Conservation (phyloP, 2,113 vertebrate genomes). For the Seriola rivoliana region DNA sequence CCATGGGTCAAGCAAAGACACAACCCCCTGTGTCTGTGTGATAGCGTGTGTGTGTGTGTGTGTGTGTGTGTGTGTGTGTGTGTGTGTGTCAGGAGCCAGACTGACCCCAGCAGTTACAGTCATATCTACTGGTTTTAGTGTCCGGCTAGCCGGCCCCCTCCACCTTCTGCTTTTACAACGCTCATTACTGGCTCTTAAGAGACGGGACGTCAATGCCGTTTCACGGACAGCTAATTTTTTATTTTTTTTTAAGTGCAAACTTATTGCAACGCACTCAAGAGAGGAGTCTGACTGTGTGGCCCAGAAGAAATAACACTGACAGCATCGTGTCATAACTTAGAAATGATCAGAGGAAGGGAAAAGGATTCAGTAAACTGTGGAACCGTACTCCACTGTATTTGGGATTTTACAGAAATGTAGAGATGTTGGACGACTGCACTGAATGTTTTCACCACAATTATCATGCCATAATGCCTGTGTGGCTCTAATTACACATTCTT, state of each 20-base stretch:
- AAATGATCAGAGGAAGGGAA: background rate
- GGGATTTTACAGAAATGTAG: background rate
- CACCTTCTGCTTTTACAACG: constrained; percentile 48
- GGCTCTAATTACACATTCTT: background rate
- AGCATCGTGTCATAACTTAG: no score
- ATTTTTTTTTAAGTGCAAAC: constrained; percentile 54
- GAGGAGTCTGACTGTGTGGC: constrained; percentile 19
- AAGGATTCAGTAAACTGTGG: background rate
- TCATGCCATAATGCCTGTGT: background rate
- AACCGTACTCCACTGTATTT: no score
- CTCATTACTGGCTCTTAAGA: constrained; percentile 67
- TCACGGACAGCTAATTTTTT: constrained; percentile 40
- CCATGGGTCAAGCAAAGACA: constrained; percentile 62
- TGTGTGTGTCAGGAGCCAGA: constrained; percentile 46
- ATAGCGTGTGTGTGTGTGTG: constrained; percentile 25
- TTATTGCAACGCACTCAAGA: constrained; percentile 41
- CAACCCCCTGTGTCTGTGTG: constrained; percentile 35
- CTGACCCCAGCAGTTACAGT: constrained; percentile 52
- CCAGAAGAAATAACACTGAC: background rate
- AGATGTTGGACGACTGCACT: background rate
- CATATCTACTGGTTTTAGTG: constrained; percentile 42
- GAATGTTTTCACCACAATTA: background rate
- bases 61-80: background rate
- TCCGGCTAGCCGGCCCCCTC: constrained; percentile 38
- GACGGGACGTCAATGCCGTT: constrained; percentile 55